Base-by-base conservation (phyloP, 1,140 invertebrate species). In the Pseudomyrmex sp. region DNA sequence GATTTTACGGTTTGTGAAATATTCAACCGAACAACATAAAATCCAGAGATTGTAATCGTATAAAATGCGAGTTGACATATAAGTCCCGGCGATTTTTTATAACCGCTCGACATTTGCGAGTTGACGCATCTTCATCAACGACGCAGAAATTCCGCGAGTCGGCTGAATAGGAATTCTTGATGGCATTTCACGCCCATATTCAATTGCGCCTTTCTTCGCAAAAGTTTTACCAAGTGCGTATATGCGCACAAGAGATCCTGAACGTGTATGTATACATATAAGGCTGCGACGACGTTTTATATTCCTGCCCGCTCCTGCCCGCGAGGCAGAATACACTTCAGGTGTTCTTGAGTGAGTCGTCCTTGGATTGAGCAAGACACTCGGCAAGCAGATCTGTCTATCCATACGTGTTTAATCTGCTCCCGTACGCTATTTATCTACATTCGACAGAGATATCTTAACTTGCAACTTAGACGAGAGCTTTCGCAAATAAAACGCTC, bases 181-280 rank as follows among this genome's bases (percentile, higher is more conserved):
- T 72, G 56, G 18, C 66, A 80, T 72, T 59, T 80, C 66, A 18
- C 54, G 66, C 44, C 52, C 35, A 35, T 35, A 52, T 80, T 80
- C 56, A 12, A 35, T 7, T n/a, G 44, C 23, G 44, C 46, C 52
- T 61, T 26, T 10, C 20, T 13, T 35, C 20, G 15, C 56, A 35
- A 35, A 35, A 35, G 35, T 35, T 35, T 35, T 35, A 35, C 7
- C 35, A 7, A 35, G 35, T 35, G 9, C 18, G 23, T 59, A 59
- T 68, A 20, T 46, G 0, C 13, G 44, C 46, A 35, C 69, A 59
- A 44, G 48, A 66, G 4, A 35, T 35, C 35, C 35, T 7, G 35
- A 0, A 35, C 35, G 35, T 35, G 35, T 35, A 7, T 35, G 1
- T 35, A 7, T 46, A 15, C 13, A 18, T 20, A 79, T 65, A 48